These are phyloP conservation scores for Sympetrum striolatum DNA, from an alignment of 2,888 invertebrate species.

Conservation along the genomic window DNA sequence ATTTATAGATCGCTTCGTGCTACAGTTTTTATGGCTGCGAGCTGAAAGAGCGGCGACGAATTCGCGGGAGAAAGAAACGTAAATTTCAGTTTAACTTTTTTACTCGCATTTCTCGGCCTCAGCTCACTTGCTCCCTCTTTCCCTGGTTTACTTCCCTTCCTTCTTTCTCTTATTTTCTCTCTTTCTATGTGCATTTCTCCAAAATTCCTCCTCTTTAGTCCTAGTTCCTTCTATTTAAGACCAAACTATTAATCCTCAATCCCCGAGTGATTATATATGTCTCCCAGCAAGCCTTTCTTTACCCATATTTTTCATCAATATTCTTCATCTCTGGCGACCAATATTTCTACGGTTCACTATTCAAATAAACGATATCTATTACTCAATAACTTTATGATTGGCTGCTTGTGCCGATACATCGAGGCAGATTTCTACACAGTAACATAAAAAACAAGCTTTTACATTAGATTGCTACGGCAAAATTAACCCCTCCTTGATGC, in stretches of 20 bases:
- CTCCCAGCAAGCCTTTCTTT: too few relatives aligned
- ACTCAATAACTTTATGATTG: neutral
- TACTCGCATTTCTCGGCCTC: neutral
- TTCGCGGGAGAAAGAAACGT: slow-evolving; percentile 29
- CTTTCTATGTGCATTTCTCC: neutral
- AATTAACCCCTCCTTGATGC: too few relatives aligned
- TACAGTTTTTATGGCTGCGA: slow-evolving; percentile 14
- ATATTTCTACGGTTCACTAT: neutral
- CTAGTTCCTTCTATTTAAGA: neutral
- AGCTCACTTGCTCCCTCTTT: neutral
- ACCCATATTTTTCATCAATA: too few relatives aligned
- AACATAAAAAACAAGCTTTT: too few relatives aligned
- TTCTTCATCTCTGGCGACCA: neutral
- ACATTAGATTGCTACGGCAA: too few relatives aligned
- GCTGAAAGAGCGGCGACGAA: slow-evolving; percentile 19
- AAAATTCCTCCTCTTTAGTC: neutral
- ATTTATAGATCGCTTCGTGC: slow-evolving; percentile 27
- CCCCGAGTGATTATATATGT: too few relatives aligned
- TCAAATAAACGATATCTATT: too few relatives aligned
- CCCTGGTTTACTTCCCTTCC: neutral
- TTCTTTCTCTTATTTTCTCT: neutral
- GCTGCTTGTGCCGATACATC: too few relatives aligned
- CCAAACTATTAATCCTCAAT: too few relatives aligned
- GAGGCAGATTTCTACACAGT: too few relatives aligned
- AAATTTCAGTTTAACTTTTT: slow-evolving; percentile 29